Evolutionary conservation across 2,797 vertebrate genomes (phyloP), one percentile per base, ranked within the genome.

Genomic region (Myotis planiceps): DNA sequence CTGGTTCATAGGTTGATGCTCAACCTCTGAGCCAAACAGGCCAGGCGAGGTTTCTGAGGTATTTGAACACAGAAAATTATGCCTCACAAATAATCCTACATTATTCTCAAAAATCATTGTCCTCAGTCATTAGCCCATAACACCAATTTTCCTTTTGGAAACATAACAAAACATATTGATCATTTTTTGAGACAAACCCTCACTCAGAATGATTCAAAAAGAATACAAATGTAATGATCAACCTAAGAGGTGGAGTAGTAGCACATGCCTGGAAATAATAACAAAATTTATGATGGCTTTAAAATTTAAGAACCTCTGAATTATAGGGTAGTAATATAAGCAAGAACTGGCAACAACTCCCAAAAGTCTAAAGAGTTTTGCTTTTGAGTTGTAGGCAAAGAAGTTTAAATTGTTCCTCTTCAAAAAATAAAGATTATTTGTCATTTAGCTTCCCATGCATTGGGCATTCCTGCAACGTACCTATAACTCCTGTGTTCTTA

Each of bases 291-390:
- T 92, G 76, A 80, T n/a, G n/a, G 60, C 8, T 81, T 96, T 95
- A 96, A 95, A 94, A 91, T 95, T 88, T 79, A 94, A 79, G 49
- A 96, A 96, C 88, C 65, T 90, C 90, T 96, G 93, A 97, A 84
- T 95, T 95, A 94, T 75, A 87, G 55, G 49, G 60, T 27, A 74
- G 81, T 81, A 89, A 92, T 51, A 95, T 29, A 88, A 79, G 37
- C 85, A 97, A 96, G 95, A 37, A 65, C 84, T 79, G 49, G 13
- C 66, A 93, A 92, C 72, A 87, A 88, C 29, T 95, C 88, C 92
- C 66, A 66, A 23, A 76, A 87, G 29, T 53, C 85, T 80, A 72
- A 79, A 82, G 58, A 81, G 49, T 92, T 94, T 93, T 96, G 81
- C 51, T 89, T 96, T 89, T 34, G 39, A 92, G 32, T 34, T 90